phyloP scores from a whole-genome alignment of 2,888 invertebrate species.

The Lepas anatifera region DNA sequence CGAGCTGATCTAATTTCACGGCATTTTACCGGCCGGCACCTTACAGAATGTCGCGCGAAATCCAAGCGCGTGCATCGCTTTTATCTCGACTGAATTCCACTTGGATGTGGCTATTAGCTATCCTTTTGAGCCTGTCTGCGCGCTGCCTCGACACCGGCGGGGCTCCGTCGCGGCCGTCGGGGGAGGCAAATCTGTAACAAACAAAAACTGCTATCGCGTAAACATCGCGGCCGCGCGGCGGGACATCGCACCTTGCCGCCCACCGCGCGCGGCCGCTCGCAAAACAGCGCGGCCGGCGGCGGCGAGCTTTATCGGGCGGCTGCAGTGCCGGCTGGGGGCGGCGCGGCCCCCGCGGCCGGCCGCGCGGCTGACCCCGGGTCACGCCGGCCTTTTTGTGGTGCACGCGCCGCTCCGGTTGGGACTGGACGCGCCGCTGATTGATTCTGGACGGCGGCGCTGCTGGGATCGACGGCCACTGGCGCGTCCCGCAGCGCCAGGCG shows the following conservation, averaged over 20 bases:
- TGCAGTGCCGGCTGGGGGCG: background rate
- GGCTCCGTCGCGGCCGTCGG: background rate
- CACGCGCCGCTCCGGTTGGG: no score
- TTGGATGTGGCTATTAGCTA: constrained; percentile 10
- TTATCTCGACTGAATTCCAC: constrained; percentile 5
- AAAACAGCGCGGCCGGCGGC: background rate
- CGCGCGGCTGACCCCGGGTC: no score
- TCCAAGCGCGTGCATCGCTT: constrained; percentile 1
- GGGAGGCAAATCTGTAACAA: constrained; percentile 8
- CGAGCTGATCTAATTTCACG: constrained; percentile 10
- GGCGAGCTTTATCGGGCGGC: background rate
- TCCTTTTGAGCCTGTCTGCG: constrained; percentile 1
- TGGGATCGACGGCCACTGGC: no score
- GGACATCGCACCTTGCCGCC: constrained; percentile 4
- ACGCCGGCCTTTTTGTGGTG: no score
- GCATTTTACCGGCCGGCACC: background rate
- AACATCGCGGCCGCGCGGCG: background rate
- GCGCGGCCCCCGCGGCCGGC: no score
- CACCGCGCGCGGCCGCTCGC: background rate
- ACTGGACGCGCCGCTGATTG: no score
- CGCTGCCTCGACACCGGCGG: background rate
- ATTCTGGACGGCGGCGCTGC: no score
- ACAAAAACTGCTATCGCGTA: constrained; percentile 10
- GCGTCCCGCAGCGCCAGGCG: no score
- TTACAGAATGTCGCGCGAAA: background rate